Percentiles rank a stretch among this genome's conserved stretches.
These are phyloP conservation scores for Ptilodon capucinus DNA, from an alignment of 2,888 invertebrate genomes.

Conservation along the genomic window DNA sequence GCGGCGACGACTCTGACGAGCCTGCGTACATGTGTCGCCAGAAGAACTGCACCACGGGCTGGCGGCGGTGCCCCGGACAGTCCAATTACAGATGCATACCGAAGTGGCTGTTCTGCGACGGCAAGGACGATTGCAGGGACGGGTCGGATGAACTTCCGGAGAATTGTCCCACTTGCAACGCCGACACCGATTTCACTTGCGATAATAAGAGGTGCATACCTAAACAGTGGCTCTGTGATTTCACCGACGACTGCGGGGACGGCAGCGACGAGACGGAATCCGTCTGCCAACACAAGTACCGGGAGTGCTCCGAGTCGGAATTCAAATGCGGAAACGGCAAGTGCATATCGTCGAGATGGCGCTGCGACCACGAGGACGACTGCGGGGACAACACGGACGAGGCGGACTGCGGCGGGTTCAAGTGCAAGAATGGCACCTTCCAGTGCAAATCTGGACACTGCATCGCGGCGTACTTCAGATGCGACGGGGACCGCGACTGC, in stretches of 20 bases:
- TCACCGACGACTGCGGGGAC: conserved; percentile 98
- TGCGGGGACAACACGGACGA: conserved; percentile 98
- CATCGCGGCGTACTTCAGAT: conserved; percentile 92
- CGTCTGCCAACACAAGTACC: conserved; percentile 91
- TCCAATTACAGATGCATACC: conserved; percentile 98
- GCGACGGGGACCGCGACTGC: conserved; percentile 95
- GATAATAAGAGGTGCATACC: conserved; percentile 94
- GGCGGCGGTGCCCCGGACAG: conserved; percentile 96
- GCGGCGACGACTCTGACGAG: conserved; percentile 97
- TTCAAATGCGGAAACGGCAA: conserved; percentile 94
- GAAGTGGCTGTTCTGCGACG: conserved; percentile 98
- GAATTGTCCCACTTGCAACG: conserved; percentile 94
- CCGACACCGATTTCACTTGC: conserved; percentile 96
- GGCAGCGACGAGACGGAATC: conserved; percentile 93
- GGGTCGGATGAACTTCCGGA: conserved; percentile 96
- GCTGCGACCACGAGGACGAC: conserved; percentile 98
- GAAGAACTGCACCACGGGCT: conserved; percentile 95
- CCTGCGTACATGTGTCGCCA: conserved; percentile 96
- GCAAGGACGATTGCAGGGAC: conserved; percentile 98
- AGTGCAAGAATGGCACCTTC: conserved; percentile 95
- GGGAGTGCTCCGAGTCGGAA: conserved; percentile 96
- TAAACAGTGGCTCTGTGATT: conserved; percentile 97
- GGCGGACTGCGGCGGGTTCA: conserved; percentile 89
- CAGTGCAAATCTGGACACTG: conserved; percentile 97
- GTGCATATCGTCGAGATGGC: conserved; percentile 95